A percentile compares a stretch with the other conserved stretches of the same genome.
Evolutionary conservation across 2,113 vertebrate genomes (phyloP).

Genomic region (Ceuthmochares aereus): DNA sequence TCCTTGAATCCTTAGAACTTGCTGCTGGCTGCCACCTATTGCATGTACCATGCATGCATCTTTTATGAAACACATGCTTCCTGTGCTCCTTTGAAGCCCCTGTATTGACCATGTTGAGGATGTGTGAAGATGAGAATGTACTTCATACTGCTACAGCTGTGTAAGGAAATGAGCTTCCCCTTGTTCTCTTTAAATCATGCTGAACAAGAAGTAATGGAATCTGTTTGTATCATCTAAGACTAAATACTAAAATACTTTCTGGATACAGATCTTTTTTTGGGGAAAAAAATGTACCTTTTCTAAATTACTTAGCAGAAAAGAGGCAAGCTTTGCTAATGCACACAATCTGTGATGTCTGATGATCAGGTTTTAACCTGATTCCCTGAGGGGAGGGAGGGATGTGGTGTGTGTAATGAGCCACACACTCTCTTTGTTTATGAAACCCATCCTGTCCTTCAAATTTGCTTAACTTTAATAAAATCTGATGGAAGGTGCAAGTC

Average conservation of each 20-base stretch:
- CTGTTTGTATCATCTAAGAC: background rate
- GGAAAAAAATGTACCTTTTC: background rate
- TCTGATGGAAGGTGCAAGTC: background rate
- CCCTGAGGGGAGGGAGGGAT: background rate
- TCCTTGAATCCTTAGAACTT: background rate
- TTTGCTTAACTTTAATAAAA: background rate
- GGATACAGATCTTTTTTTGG: background rate
- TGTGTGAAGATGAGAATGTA: background rate
- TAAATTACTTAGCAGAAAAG: background rate
- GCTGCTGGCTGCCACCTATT: background rate
- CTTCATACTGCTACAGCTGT: background rate
- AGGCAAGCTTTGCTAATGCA: background rate
- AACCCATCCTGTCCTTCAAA: background rate
- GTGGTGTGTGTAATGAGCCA: background rate
- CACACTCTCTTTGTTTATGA: background rate
- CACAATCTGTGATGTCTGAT: background rate
- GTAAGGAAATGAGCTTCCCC: background rate
- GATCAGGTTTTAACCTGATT: background rate
- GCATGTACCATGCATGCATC: background rate
- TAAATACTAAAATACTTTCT: background rate
- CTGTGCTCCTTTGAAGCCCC: background rate
- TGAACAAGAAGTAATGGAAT: background rate
- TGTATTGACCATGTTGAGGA: background rate
- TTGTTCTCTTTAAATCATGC: background rate
- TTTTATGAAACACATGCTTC: background rate